Base-by-base conservation (phyloP, 2,113 vertebrate species). In the Garra rufa region DNA sequence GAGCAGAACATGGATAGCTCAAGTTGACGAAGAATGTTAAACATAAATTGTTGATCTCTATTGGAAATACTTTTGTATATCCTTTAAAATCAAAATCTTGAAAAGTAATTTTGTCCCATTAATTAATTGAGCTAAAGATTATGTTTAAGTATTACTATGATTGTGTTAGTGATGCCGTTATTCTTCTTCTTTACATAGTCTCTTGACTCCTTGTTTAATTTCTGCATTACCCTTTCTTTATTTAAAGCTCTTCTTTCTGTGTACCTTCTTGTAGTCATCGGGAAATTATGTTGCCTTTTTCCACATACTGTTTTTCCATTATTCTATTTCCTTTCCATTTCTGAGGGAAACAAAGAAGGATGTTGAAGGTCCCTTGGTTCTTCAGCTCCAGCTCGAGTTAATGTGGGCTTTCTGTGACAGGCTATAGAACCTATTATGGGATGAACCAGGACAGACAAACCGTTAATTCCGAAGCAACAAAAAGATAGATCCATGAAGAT, bases 231-330 rank as follows among this genome's bases (percentile, higher is more conserved):
- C 19, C 30, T 46, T 67, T 14, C 13, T 80, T 19, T 3, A 43
- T 30, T 24, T 17, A 26, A 59, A 13, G 11, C 50, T 48, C n/a
- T n/a, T n/a, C n/a, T n/a, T n/a, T n/a, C n/a, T n/a, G 46, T 28
- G 21, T n/a, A 43, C 28, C 14, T 74, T 38, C 44, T 59, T 19
- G 14, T 34, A 65, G 14, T 34, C 15, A 38, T 67, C 8, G 38
- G 30, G 30, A 21, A 67, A 67, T 9, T 19, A 0, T 34, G 63
- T 17, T 2, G 14, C 13, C 30, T 73, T 43, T 17, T 81, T 52
- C 61, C 67, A 81, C 59, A 83, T 87, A 63, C 84, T 67, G 75
- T 87, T 85, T 83, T 69, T 76, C 71, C 21, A 24, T 74, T 69
- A 34, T 34, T 34, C 5, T 61, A 21, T 55, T 52, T 52, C n/a